Percentiles rank a stretch among this genome's conserved stretches.
Conservation (phyloP, 2,113 vertebrate genomes). For the Pseudorectes ferrugineus region DNA sequence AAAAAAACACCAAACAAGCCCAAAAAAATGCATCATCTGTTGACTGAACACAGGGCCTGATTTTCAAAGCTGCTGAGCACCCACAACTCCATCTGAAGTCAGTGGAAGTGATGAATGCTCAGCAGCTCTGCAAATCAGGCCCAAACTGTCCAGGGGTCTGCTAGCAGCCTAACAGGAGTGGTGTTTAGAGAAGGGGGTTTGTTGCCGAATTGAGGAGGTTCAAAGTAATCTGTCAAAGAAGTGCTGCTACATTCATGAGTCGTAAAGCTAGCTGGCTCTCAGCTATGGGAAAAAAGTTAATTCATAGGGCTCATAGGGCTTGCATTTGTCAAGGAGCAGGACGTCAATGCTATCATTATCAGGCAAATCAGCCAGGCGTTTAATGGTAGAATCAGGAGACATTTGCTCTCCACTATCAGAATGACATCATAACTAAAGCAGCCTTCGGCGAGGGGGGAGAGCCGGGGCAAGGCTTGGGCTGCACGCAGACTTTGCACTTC, state of each 20-base stretch:
- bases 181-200: background rate
- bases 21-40: background rate
- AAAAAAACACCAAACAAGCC: too few species aligned
- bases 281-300: constrained; percentile 69
- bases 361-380: constrained; percentile 85
- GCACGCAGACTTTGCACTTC: constrained; percentile 18
- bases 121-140: constrained; percentile 14
- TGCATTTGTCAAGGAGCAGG: constrained; percentile 80
- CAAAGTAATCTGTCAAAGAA: constrained; percentile 21
- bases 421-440: constrained; percentile 90
- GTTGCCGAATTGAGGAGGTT: background rate
- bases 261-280: constrained; percentile 30
- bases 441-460: constrained; percentile 74
- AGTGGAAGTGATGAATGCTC: background rate
- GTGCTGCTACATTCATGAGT: background rate
- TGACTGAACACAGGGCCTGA: background rate
- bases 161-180: background rate
- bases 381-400: constrained; percentile 90
- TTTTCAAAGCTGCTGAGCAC: constrained; percentile 18
- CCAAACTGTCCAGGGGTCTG: background rate
- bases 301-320: constrained; percentile 74
- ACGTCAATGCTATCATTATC: constrained; percentile 84
- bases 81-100: constrained; percentile 17
- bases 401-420: constrained; percentile 85
- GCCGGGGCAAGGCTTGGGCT: constrained; percentile 20